A percentile compares a stretch with the other conserved stretches of the same genome.
These are phyloP conservation scores for Lepidochrysops patricia DNA, from an alignment of 2,888 invertebrate species.

Conservation along the genomic window DNA sequence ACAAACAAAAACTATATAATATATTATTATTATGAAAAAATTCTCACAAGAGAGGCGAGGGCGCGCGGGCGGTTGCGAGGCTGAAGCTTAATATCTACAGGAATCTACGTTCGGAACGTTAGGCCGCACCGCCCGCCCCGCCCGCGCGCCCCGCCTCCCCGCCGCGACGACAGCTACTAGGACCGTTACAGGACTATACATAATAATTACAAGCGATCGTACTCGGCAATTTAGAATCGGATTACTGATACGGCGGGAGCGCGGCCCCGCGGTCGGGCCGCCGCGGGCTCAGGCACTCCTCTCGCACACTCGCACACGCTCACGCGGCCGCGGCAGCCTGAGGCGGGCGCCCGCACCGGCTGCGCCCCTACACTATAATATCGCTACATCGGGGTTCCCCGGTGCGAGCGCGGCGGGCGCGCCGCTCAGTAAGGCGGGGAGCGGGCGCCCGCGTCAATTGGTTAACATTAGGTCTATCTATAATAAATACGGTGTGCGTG, in stretches of 20 bases:
- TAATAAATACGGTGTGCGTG: conserved; percentile 52
- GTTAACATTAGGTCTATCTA: conserved; percentile 72
- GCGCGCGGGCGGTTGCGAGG: conserved; percentile 40
- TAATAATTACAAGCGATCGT: conserved; percentile 63
- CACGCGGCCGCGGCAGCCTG: conserved; percentile 25
- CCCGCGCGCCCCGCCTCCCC: conserved; percentile 25
- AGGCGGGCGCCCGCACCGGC: conserved; percentile 24
- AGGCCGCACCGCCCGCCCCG: conserved; percentile 23
- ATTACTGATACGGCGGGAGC: conserved; percentile 40
- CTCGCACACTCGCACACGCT: conserved; percentile 21
- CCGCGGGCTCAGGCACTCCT: conserved; percentile 25
- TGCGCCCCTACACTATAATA: conserved; percentile 38
- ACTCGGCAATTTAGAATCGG: conserved; percentile 55
- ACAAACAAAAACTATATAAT: conserved; percentile 71
- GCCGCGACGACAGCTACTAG: conserved; percentile 58
- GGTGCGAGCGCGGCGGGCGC: conserved; percentile 42
- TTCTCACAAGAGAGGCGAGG: conserved; percentile 55
- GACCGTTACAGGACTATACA: conserved; percentile 57
- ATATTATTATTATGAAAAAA: conserved; percentile 54
- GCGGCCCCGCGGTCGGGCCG: conserved; percentile 32
- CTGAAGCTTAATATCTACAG: conserved; percentile 27
- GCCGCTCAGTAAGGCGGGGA: conserved; percentile 49
- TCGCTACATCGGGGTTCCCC: conserved; percentile 42
- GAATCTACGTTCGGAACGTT: conserved; percentile 22
- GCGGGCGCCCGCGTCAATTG: conserved; percentile 55